Percentiles rank a stretch among this genome's conserved stretches.
phyloP scores from a whole-genome alignment of 2,888 invertebrate genomes.

The Chymomyza procnemis region DNA sequence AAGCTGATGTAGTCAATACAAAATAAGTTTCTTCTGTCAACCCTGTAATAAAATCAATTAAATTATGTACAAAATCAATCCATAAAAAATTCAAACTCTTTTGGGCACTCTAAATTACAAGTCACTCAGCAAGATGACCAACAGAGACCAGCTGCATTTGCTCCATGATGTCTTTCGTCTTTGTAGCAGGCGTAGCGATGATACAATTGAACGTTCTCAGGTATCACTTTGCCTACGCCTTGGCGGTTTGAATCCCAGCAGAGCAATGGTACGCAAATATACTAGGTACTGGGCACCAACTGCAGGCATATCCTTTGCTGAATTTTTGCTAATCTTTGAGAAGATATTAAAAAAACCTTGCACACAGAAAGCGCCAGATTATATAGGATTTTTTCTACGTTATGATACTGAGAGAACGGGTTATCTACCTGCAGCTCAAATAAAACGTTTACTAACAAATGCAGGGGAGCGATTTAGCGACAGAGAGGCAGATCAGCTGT shows the following conservation, averaged over 20 bases:
- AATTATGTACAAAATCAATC: no score
- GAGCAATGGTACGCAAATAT: conserved; percentile 30
- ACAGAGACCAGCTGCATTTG: conserved; percentile 14
- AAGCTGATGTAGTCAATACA: not conserved
- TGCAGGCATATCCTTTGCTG: conserved; percentile 43
- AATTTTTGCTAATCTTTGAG: conserved; percentile 40
- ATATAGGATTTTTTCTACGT: conserved; percentile 23
- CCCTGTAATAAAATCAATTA: conserved; percentile 47
- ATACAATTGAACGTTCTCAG: conserved; percentile 33
- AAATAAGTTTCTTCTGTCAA: conserved; percentile 47
- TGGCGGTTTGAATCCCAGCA: conserved; percentile 53
- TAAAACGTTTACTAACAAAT: conserved; percentile 27
- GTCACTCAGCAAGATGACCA: conserved; percentile 19
- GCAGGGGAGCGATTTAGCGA: conserved; percentile 39
- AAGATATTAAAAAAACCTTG: not conserved
- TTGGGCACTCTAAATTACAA: conserved; percentile 15
- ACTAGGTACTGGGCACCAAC: conserved; percentile 10
- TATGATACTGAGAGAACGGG: conserved; percentile 47
- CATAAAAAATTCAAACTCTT: not conserved
- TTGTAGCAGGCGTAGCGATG: conserved; percentile 37
- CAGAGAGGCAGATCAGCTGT: conserved; percentile 38
- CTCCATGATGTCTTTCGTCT: conserved; percentile 34
- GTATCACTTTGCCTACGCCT: conserved; percentile 51
- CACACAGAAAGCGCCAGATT: conserved; percentile 16
- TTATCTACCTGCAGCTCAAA: conserved; percentile 32